Base-by-base conservation (phyloP, 1,140 invertebrate genomes). In the Brachionus asplanchnoidis region DNA sequence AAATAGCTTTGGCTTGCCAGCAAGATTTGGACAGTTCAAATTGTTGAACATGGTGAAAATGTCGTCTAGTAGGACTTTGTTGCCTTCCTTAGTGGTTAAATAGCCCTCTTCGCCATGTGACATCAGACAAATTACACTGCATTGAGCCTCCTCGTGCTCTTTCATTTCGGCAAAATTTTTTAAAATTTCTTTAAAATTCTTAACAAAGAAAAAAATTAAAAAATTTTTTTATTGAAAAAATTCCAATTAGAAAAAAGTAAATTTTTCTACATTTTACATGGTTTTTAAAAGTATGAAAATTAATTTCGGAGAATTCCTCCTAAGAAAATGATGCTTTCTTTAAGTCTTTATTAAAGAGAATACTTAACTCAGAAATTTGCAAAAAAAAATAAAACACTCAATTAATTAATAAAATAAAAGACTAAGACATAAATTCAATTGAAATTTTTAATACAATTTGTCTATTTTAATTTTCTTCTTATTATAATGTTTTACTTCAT, bases 1-100 rank as follows among this genome's bases (percentile, higher is more conserved):
- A 86, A 95, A 94, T 85, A 94, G 91, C 89, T 95, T 95, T 56
- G 94, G 94, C 87, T 94, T 93, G 53, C 91, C 90, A 0, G 88
- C 86, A 40, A 95, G 89, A 80, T 89, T 78, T 1, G 91, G 90
- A 87, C 93, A 93, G 73, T 91, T 91, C 12, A 88, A 86, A 82
- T 92, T 91, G 60, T 91, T 92, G 87, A 95, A 94, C 85, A 87
- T 85, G 84, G 86, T 17, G 56, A 86, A 46, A 14, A 84, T 50
- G 9, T 77, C 20, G 42, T 84, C 83, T 12, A 73, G 23, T 6
- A 50, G 20, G 17, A 84, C 32, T 60, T 84, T 84, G n/a, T 73
- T 50, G 20, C 83, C 83, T 7, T 84, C 83, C 23, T 75, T 73
- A 9, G 66, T 65, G 8, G 83, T 84, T 36, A 84, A 40, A 42